phyloP scores from a whole-genome alignment of 2,113 vertebrate genomes.

The Thamnaconus septentrionalis region DNA sequence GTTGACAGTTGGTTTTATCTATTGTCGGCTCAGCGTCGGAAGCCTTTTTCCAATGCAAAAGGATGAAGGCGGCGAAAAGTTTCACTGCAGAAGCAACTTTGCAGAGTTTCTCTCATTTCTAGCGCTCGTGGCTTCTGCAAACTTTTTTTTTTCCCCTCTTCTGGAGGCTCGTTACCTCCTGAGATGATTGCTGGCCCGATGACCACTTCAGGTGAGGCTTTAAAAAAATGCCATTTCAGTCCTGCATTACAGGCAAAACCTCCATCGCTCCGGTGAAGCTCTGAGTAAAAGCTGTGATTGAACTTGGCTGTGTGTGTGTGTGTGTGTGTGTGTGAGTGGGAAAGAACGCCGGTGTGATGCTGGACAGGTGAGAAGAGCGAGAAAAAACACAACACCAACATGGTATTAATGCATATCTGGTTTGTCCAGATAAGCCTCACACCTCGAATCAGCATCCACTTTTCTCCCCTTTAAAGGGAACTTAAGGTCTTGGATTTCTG shows the following conservation, averaged over 20 bases:
- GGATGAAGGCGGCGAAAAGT: not conserved
- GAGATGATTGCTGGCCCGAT: constrained; percentile 30
- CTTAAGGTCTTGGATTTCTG: not conserved
- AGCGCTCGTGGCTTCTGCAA: constrained; percentile 7
- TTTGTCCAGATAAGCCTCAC: not conserved
- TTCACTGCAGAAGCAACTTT: constrained; percentile 24
- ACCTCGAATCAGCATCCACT: not conserved
- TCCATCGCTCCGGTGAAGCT: constrained; percentile 15
- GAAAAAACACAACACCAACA: not conserved
- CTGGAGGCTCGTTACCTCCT: constrained; percentile 17
- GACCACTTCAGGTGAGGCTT: constrained; percentile 14
- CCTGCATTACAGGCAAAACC: constrained; percentile 19
- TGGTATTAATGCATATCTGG: not conserved
- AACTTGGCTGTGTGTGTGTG: not conserved
- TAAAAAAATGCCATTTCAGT: not conserved
- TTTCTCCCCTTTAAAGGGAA: not conserved
- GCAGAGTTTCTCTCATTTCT: constrained; percentile 27
- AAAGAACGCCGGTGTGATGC: not conserved
- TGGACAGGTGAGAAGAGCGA: not conserved
- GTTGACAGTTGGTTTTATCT: too few relatives aligned
- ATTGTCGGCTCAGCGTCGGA: too few relatives aligned
- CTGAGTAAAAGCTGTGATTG: constrained; percentile 18
- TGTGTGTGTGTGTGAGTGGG: too few relatives aligned
- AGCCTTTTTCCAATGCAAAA: too few relatives aligned
- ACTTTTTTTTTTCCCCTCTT: not conserved